These are phyloP conservation scores for Lysandra coridon DNA, from an alignment of 2,888 invertebrate genomes.

Conservation along the genomic window DNA sequence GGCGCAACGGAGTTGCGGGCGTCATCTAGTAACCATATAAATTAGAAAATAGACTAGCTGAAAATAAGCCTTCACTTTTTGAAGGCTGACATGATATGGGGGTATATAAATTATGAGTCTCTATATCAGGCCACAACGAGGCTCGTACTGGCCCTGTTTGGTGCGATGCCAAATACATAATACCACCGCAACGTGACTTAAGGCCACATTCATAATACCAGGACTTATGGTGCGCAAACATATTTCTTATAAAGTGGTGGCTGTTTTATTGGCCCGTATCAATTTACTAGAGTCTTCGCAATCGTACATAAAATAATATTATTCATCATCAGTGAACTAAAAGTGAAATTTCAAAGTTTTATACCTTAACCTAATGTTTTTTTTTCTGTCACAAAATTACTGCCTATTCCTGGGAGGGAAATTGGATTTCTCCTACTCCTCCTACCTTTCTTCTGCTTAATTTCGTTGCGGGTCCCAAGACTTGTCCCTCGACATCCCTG, in stretches of 20 bases:
- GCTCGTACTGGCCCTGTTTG: slow-evolving; percentile 19
- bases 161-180: slow-evolving; percentile 20
- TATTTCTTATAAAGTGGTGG: background rate
- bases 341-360: no score
- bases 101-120: slow-evolving; percentile 16
- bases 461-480: no score
- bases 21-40: background rate
- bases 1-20: background rate
- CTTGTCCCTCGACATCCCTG: no score
- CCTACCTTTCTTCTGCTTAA: no score
- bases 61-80: background rate
- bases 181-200: slow-evolving; percentile 27
- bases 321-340: background rate
- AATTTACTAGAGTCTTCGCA: background rate
- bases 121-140: background rate
- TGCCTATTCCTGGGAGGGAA: no score
- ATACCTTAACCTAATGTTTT: no score
- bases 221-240: slow-evolving; percentile 14
- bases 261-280: background rate
- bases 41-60: background rate
- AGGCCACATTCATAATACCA: slow-evolving; percentile 18
- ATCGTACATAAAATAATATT: background rate
- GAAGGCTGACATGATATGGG: slow-evolving; percentile 12
- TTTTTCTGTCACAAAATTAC: no score
- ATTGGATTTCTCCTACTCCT: no score